Percentiles rank a stretch among this genome's conserved stretches.
Evolutionary conservation across 2,797 vertebrate genomes (phyloP).

Genomic region (Chelmon rostratus): DNA sequence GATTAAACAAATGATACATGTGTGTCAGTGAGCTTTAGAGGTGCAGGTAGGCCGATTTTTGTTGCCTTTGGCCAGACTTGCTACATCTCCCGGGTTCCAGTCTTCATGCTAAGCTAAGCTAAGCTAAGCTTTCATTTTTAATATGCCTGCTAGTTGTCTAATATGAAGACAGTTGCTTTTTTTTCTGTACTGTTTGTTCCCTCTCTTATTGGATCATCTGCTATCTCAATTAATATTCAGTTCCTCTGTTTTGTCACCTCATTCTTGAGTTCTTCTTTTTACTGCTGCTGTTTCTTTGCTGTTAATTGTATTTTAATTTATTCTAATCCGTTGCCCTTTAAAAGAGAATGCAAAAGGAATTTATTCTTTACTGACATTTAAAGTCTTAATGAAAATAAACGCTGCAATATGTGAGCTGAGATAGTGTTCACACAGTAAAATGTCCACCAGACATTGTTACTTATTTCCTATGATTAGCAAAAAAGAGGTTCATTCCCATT

Average conservation of each 20-base stretch:
- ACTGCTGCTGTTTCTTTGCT: conserved; percentile 5
- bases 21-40: background rate
- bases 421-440: conserved; percentile 12
- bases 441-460: background rate
- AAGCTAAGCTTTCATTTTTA: conserved; percentile 2
- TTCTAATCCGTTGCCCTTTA: conserved; percentile 49
- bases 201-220: conserved; percentile 7
- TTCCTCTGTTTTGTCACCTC: conserved; percentile 27
- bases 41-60: background rate
- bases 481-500: conserved; percentile 29
- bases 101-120: background rate
- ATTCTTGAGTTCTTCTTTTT: background rate
- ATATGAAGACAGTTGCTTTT: conserved; percentile 10
- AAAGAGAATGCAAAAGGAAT: conserved; percentile 31
- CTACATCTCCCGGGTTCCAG: background rate
- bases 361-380: conserved; percentile 51
- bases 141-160: background rate
- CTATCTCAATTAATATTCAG: conserved; percentile 29
- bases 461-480: conserved; percentile 37
- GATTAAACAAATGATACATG: background rate
- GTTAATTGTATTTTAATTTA: conserved; percentile 53
- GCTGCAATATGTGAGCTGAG: background rate
- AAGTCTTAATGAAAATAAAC: conserved; percentile 36
- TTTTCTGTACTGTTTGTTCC: background rate
- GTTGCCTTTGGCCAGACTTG: background rate